These are phyloP conservation scores for Pemphigus obesinymphae DNA, from an alignment of 1,140 invertebrate genomes.

Conservation along the genomic window DNA sequence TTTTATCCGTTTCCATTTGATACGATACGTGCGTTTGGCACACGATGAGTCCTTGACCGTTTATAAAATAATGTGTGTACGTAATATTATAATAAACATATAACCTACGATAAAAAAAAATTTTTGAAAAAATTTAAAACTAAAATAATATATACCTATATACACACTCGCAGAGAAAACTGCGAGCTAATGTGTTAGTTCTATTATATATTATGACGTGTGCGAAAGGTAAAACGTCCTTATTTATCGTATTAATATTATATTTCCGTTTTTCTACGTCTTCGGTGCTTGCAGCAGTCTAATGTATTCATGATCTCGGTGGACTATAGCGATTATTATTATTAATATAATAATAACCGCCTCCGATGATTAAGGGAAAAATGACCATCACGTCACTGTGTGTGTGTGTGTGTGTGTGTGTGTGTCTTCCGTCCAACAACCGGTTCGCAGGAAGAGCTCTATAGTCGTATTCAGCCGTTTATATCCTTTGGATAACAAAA, in stretches of 20 bases:
- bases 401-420: neutral
- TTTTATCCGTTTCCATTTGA: neutral
- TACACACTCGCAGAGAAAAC: neutral
- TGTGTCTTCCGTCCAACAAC: neutral
- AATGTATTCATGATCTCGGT: neutral
- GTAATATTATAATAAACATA: no score
- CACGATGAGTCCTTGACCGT: slow-evolving; percentile 9
- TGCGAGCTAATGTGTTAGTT: neutral
- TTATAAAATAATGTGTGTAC: neutral
- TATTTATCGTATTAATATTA: neutral
- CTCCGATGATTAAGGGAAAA: slow-evolving; percentile 6
- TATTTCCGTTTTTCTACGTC: neutral
- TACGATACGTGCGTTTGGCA: neutral
- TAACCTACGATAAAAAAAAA: neutral
- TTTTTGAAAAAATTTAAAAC: no score
- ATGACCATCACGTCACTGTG: neutral
- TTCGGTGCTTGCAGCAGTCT: no score
- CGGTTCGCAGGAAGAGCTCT: slow-evolving; percentile 2
- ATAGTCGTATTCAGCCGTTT: neutral
- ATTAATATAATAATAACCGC: neutral
- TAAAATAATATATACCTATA: no score
- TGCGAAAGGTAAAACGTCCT: neutral
- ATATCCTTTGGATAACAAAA: slow-evolving; percentile 18
- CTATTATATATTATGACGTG: neutral
- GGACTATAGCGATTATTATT: neutral